A percentile compares a stretch with the other conserved stretches of the same genome.
Evolutionary conservation across 1,140 invertebrate genomes (phyloP).

Genomic region (Cylas formicarius): DNA sequence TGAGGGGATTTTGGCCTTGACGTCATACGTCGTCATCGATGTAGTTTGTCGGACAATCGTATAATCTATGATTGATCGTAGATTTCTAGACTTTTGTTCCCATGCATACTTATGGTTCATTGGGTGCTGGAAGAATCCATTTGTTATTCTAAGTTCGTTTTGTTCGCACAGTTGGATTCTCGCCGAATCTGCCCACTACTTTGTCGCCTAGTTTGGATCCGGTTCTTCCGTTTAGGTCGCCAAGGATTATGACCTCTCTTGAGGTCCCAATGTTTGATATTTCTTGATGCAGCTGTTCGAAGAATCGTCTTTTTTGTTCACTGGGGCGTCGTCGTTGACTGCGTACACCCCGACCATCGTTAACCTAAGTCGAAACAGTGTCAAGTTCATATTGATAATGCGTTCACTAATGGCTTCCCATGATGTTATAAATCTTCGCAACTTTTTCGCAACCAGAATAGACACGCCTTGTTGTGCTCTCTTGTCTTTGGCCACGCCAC

Average conservation of each 20-base stretch:
- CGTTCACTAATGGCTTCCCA: too few relatives aligned
- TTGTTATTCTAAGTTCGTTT: neutral
- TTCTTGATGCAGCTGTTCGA: slow-evolving; percentile 10
- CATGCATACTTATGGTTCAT: slow-evolving; percentile 9
- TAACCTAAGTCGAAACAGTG: too few relatives aligned
- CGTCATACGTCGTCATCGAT: too few relatives aligned
- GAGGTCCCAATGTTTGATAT: slow-evolving; percentile 5
- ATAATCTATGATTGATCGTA: too few relatives aligned
- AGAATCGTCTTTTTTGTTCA: too few relatives aligned
- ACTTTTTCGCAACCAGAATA: neutral
- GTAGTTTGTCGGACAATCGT: too few relatives aligned
- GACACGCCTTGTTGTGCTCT: slow-evolving; percentile 9
- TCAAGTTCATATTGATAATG: too few relatives aligned
- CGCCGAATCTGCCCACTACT: slow-evolving; percentile 3
- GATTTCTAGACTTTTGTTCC: slow-evolving; percentile 2
- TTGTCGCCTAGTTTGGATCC: slow-evolving; percentile 2
- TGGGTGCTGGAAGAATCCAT: slow-evolving; percentile 7
- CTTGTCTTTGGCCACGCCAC: slow-evolving; percentile 12
- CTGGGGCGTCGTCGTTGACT: too few relatives aligned
- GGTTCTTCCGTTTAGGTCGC: slow-evolving; percentile 3
- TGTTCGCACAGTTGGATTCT: slow-evolving; percentile 1
- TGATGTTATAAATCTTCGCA: slow-evolving; percentile 1
- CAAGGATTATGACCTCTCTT: slow-evolving; percentile 12
- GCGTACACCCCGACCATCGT: slow-evolving; percentile 14
- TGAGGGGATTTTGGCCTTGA: too few relatives aligned